Percentiles rank a stretch among this genome's conserved stretches.
phyloP scores from a whole-genome alignment of 1,140 invertebrate species.

The Drosophila sproati region DNA sequence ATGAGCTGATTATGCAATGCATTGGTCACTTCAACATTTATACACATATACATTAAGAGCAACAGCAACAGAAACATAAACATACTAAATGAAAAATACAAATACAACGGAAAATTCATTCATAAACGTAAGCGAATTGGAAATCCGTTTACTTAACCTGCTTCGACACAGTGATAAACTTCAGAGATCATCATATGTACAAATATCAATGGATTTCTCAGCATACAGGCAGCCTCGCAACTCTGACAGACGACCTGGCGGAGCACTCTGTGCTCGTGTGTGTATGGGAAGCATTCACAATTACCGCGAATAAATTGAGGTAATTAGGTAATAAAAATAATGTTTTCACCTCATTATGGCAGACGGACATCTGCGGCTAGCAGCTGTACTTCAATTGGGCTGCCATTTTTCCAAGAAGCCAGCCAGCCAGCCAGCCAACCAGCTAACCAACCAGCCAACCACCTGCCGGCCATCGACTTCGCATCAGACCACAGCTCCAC shows the following conservation, averaged over 20 bases:
- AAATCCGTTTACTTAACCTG: slow-evolving; percentile 77
- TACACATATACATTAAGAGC: slow-evolving; percentile 45
- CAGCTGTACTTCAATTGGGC: slow-evolving; percentile 51
- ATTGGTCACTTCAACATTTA: slow-evolving; percentile 29
- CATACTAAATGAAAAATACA: slow-evolving; percentile 45
- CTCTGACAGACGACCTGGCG: slow-evolving; percentile 61
- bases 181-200: slow-evolving; percentile 20
- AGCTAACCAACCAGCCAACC: slow-evolving; percentile 24
- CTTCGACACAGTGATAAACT: slow-evolving; percentile 31
- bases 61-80: slow-evolving; percentile 47
- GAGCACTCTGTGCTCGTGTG: slow-evolving; percentile 27
- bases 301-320: slow-evolving; percentile 80
- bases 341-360: slow-evolving; percentile 77
- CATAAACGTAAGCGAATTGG: slow-evolving; percentile 77
- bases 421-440: not conserved
- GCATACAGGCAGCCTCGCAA: not conserved
- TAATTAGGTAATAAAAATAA: slow-evolving; percentile 84
- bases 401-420: slow-evolving; percentile 45
- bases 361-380: slow-evolving; percentile 18
- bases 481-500: not conserved
- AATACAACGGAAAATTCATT: slow-evolving; percentile 67
- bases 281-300: slow-evolving; percentile 59
- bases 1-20: slow-evolving; percentile 71
- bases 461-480: slow-evolving; percentile 30
- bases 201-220: not conserved